Evolutionary conservation across 1,140 invertebrate species (phyloP).

Genomic region (Yoshiicerus persimilis): DNA sequence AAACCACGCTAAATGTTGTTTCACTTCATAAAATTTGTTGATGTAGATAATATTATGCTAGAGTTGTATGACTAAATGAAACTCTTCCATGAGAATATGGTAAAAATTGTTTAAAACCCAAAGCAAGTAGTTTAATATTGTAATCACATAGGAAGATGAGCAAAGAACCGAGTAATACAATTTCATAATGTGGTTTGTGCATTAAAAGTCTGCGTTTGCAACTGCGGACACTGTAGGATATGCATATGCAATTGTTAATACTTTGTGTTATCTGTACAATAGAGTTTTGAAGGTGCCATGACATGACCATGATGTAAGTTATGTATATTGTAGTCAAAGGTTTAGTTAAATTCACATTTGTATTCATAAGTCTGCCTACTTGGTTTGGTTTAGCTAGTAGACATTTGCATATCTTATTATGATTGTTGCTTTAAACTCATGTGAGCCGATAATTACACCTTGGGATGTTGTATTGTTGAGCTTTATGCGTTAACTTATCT

Average conservation of each 20-base stretch:
- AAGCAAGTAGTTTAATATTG: background rate
- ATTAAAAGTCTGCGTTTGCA: background rate
- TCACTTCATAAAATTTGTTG: background rate
- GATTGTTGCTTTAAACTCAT: background rate
- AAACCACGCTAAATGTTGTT: background rate
- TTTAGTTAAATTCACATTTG: background rate
- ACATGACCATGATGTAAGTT: background rate
- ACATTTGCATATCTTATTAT: background rate
- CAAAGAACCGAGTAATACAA: background rate
- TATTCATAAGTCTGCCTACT: background rate
- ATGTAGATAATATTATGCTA: too few species aligned
- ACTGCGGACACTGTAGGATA: background rate
- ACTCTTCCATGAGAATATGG: background rate
- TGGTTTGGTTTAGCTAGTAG: background rate
- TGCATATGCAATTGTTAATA: too few species aligned
- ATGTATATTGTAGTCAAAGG: background rate
- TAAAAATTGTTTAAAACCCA: background rate
- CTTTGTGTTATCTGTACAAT: too few species aligned
- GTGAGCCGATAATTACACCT: background rate
- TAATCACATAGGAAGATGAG: background rate
- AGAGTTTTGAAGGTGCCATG: background rate
- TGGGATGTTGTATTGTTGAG: background rate
- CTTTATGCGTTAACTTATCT: background rate
- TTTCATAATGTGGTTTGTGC: background rate
- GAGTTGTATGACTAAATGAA: too few species aligned